Base-by-base conservation (phyloP, 2,888 invertebrate species). In the Pinctada fucata region DNA sequence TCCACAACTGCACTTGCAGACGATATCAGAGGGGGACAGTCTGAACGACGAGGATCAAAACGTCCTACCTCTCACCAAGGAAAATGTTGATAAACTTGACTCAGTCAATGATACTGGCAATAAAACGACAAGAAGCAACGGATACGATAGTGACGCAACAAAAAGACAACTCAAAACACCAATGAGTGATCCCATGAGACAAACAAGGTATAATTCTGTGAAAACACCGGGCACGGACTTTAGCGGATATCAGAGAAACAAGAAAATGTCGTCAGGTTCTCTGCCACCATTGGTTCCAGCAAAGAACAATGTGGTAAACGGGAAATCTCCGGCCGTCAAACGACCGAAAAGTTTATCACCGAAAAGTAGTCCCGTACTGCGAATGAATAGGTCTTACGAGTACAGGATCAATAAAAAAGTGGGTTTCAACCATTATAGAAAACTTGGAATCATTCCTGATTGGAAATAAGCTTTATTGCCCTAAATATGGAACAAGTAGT, bases 391-490 rank as follows among this genome's bases (percentile, higher is more conserved):
- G 51, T 47, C 66, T 63, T 74, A 50, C 6, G 50, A 74, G 6
- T 74, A 74, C 10, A 48, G 67, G 51, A 50, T 50, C 3, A 31
- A 65, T 4, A 74, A 63, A 8, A 74, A 31, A 51, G n/a, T 8
- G n/a, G 74, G 74, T 4, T 74, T 74, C 51, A 45, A 8, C 4
- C 48, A 74, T 50, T 66, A 31, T 6, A 48, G 74, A 8, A 74
- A 74, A 66, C 65, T 74, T 16, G 74, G 74, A 66, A 66, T 74
- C 3, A 74, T 74, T 74, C 74, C 74, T 8, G 74, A 74, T 45
- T 74, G 74, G 74, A 74, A 74, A 74, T 65, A 66, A 10, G 58
- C 31, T 31, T 31, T 31, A 31, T 31, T 1, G 31, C 31, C 31
- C 31, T 31, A 31, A 31, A 31, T 31, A 31, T 31, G 31, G 31